These are phyloP conservation scores for Dendrocopos noguchii DNA, from an alignment of 2,113 vertebrate species.

Conservation along the genomic window DNA sequence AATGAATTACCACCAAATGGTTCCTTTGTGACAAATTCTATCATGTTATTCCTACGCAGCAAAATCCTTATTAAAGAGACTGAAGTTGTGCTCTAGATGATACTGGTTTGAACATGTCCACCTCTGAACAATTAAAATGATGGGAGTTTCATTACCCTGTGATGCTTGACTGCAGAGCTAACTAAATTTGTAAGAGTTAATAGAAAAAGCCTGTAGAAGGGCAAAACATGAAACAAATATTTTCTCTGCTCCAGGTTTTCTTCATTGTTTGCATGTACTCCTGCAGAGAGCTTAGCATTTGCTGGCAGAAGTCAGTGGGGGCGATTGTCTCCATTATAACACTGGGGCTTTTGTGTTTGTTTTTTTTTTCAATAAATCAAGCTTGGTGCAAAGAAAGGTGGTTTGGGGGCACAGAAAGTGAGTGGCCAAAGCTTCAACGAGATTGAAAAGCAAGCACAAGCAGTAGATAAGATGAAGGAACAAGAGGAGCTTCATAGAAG, in stretches of 20 bases:
- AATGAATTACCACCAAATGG: neutral
- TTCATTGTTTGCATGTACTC: neutral
- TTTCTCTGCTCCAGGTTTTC: neutral
- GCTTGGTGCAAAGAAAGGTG: constrained; percentile 89
- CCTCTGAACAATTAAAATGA: neutral
- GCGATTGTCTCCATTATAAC: neutral
- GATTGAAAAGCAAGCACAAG: constrained; percentile 90
- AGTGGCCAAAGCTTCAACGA: constrained; percentile 87
- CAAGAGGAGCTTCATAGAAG: constrained; percentile 69
- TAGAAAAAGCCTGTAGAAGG: neutral
- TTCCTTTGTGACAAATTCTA: neutral
- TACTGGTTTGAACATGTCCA: neutral
- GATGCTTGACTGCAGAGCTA: neutral
- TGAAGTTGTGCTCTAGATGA: neutral
- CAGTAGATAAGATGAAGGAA: constrained; percentile 84
- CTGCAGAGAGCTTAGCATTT: neutral
- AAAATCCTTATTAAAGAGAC: neutral
- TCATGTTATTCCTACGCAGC: neutral
- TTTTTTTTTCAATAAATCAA: constrained; percentile 56
- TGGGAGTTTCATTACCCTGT: neutral
- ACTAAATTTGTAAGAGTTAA: neutral
- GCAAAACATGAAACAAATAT: neutral
- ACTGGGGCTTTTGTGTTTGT: neutral
- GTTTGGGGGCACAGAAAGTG: constrained; percentile 94
- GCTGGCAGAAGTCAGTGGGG: neutral